Percentiles rank a stretch among this genome's conserved stretches.
Evolutionary conservation across 2,113 vertebrate species (phyloP).

Genomic region (Seriola rivoliana): DNA sequence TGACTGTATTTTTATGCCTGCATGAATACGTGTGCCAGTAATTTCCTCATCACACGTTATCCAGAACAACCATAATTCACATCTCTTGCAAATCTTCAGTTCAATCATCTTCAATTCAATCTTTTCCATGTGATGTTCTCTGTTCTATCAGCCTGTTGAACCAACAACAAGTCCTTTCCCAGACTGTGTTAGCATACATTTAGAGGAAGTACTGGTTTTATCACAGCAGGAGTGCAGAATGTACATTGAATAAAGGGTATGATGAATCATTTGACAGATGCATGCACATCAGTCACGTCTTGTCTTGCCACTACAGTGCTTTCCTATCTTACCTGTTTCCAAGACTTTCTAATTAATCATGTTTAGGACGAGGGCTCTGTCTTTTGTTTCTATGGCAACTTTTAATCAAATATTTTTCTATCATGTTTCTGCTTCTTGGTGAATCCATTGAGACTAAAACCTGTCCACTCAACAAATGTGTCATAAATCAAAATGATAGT

Average conservation of each 20-base stretch:
- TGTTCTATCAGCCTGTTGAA: conserved; percentile 4
- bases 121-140: background rate
- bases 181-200: conserved; percentile 12
- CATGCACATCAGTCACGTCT: background rate
- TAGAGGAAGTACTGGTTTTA: conserved; percentile 17
- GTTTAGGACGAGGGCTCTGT: background rate
- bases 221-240: conserved; percentile 13
- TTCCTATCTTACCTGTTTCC: background rate
- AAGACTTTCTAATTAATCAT: conserved; percentile 17
- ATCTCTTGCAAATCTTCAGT: background rate
- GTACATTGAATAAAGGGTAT: background rate
- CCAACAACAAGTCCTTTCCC: conserved; percentile 1
- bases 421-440: background rate
- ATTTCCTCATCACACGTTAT: conserved; percentile 8
- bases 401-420: conserved; percentile 19
- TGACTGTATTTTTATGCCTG: conserved; percentile 14
- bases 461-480: background rate
- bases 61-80: background rate
- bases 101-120: background rate
- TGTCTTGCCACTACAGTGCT: background rate
- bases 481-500: background rate
- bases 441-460: background rate
- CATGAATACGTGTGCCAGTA: background rate
- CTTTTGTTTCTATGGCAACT: conserved; percentile 58
- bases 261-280: background rate